Percentiles rank a stretch among this genome's conserved stretches.
These are phyloP conservation scores for Trissolcus japonicus DNA, from an alignment of 2,888 invertebrate genomes.

Conservation along the genomic window DNA sequence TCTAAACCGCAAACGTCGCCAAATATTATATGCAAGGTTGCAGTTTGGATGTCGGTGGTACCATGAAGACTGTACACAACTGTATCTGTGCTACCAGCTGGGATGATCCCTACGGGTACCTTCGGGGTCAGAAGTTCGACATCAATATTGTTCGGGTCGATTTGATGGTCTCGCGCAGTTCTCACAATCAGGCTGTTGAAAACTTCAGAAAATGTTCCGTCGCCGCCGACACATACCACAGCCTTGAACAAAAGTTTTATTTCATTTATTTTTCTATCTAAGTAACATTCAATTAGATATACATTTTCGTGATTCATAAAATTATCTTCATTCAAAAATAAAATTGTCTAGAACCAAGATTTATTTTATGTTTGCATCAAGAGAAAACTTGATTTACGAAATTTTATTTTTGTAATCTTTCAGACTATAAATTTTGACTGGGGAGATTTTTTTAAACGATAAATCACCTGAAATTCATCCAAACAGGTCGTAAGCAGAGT, in stretches of 20 bases:
- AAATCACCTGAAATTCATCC: slow-evolving; percentile 76
- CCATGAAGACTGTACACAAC: slow-evolving; percentile 88
- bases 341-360: background rate
- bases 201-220: slow-evolving; percentile 90
- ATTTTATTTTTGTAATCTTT: background rate
- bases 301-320: no score
- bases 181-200: slow-evolving; percentile 84
- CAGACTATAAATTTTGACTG: background rate
- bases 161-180: slow-evolving; percentile 77
- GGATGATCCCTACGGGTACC: slow-evolving; percentile 83
- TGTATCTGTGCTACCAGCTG: slow-evolving; percentile 87
- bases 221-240: slow-evolving; percentile 89
- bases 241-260: slow-evolving; percentile 77
- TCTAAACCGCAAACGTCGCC: slow-evolving; percentile 86
- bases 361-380: background rate
- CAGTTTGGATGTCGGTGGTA: slow-evolving; percentile 86
- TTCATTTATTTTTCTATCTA: background rate
- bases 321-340: background rate
- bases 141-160: slow-evolving; percentile 78
- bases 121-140: slow-evolving; percentile 77
- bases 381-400: background rate
- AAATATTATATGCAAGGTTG: slow-evolving; percentile 88
- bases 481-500: slow-evolving; percentile 79
- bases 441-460: background rate
- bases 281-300: no score